Evolutionary conservation across 2,888 invertebrate genomes (phyloP).

Genomic region (Dioctria linearis): DNA sequence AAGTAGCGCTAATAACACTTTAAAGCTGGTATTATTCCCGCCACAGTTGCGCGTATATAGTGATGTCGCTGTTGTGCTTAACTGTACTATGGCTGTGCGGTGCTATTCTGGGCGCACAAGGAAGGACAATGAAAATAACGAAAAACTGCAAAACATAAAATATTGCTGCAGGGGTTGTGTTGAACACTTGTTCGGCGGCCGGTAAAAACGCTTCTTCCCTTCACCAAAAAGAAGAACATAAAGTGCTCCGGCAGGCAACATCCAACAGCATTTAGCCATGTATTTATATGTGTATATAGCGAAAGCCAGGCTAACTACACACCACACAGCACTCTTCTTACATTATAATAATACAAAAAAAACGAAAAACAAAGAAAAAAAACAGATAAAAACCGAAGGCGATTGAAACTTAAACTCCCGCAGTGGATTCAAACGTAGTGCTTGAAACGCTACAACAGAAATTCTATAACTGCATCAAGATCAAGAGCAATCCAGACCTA

Average conservation of each 20-base stretch:
- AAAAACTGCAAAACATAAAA: constrained; percentile 52
- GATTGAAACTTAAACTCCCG: constrained; percentile 49
- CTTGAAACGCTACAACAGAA: neutral
- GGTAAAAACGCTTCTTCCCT: constrained; percentile 52
- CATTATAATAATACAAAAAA: neutral
- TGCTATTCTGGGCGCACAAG: neutral
- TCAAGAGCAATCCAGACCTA: constrained; percentile 49
- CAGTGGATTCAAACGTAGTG: constrained; percentile 40
- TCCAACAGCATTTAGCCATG: constrained; percentile 13
- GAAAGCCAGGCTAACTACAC: neutral
- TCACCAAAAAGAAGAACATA: constrained; percentile 43
- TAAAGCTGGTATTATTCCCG: neutral
- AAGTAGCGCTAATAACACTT: constrained; percentile 53
- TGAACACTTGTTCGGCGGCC: constrained; percentile 54
- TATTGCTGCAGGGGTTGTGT: constrained; percentile 56
- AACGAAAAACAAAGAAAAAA: no score
- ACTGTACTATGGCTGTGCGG: no score
- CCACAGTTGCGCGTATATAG: neutral
- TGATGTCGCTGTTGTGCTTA: no score
- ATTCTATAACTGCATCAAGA: constrained; percentile 42
- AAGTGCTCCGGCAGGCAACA: constrained; percentile 15
- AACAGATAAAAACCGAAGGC: constrained; percentile 26
- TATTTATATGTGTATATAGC: neutral
- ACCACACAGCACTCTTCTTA: constrained; percentile 5
- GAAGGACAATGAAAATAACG: constrained; percentile 36